Evolutionary conservation across 30 jellyfish, hydroid and myxozoan species (phyloP).

Genomic region (Aurelia coerulea): DNA sequence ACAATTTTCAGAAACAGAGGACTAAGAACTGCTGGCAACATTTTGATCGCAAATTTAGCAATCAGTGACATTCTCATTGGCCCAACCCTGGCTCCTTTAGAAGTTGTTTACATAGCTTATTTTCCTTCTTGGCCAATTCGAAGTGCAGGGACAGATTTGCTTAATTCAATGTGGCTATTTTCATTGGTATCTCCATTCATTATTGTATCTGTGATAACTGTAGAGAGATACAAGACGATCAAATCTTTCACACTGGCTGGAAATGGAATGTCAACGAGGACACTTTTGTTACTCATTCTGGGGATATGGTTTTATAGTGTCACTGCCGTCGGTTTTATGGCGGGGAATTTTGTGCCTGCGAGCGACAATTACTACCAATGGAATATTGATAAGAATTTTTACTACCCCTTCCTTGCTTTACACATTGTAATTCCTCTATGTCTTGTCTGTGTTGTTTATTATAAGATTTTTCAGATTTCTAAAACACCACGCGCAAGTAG

Average conservation of each 20-base stretch:
- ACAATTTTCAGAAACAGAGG: conserved; percentile 31
- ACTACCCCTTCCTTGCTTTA: conserved; percentile 73
- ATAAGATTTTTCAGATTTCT: conserved; percentile 27
- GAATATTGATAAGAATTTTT: conserved; percentile 49
- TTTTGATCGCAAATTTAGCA: conserved; percentile 61
- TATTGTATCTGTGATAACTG: conserved; percentile 62
- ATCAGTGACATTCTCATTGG: conserved; percentile 58
- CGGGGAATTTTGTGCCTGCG: conserved; percentile 37
- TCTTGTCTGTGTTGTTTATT: conserved; percentile 26
- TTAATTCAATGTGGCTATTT: conserved; percentile 66
- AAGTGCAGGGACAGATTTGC: conserved; percentile 47
- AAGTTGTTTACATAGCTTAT: conserved; percentile 42
- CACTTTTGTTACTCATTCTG: neutral
- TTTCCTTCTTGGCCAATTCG: conserved; percentile 75
- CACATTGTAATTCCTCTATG: conserved; percentile 64
- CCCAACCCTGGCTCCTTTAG: conserved; percentile 45
- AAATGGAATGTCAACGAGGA: neutral
- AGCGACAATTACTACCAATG: conserved; percentile 40
- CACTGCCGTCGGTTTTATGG: conserved; percentile 57
- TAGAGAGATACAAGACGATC: conserved; percentile 65
- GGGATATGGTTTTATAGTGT: conserved; percentile 62
- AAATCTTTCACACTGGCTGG: conserved; percentile 26
- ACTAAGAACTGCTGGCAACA: conserved; percentile 50
- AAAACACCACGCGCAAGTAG: conserved; percentile 1
- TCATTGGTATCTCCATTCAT: conserved; percentile 80